Conservation (phyloP, 2,797 vertebrate species). For the Arnoldichthys spilopterus region DNA sequence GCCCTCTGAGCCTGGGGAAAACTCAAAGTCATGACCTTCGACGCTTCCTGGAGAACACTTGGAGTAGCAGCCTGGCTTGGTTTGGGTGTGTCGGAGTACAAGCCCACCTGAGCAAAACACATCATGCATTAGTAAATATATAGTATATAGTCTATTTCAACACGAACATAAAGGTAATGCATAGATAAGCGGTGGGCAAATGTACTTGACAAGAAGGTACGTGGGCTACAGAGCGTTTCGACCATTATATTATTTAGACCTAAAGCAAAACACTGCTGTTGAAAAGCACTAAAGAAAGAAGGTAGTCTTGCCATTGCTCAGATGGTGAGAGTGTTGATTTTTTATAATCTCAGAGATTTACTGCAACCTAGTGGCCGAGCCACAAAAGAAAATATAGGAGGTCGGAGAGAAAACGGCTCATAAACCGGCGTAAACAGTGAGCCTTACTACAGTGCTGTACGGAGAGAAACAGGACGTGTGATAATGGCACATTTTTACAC, state of each 20-base stretch:
- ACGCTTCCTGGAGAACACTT: conserved; percentile 66
- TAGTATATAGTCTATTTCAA: neutral
- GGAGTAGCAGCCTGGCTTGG: conserved; percentile 69
- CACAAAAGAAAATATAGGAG: conserved; percentile 23
- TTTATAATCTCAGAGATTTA: conserved; percentile 30
- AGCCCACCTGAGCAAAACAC: conserved; percentile 79
- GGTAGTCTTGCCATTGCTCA: neutral
- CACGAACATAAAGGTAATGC: neutral
- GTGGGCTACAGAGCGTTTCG: neutral
- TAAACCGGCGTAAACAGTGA: conserved; percentile 13
- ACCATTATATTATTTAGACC: neutral
- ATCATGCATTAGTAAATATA: neutral
- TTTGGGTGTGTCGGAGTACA: conserved; percentile 80
- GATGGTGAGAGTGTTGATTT: neutral
- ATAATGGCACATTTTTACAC: neutral
- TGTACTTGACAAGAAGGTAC: too few species aligned
- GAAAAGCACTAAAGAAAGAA: neutral
- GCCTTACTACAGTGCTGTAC: conserved; percentile 1
- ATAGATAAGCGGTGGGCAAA: neutral
- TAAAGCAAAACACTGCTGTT: neutral
- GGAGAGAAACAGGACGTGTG: conserved; percentile 5
- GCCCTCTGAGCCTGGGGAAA: conserved; percentile 79
- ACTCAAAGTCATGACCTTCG: conserved; percentile 78
- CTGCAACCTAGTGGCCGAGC: conserved; percentile 8
- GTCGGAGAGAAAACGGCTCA: neutral